Conservation (phyloP, 1,140 invertebrate genomes). For the Limonius californicus region DNA sequence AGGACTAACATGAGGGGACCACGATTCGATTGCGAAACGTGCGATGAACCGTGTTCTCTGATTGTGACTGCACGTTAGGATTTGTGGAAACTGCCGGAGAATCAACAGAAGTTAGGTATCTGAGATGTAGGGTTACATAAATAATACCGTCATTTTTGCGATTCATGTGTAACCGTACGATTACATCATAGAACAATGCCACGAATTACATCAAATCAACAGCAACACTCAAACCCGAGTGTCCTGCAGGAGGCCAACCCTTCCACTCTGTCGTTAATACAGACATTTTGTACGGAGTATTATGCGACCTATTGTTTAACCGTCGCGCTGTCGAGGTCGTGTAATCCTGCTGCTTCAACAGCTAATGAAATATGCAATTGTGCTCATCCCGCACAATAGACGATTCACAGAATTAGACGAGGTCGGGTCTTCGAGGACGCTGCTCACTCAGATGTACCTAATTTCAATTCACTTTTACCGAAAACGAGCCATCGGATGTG, state of each 20-base stretch:
- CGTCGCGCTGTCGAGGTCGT: constrained; percentile 23
- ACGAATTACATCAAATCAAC: constrained; percentile 37
- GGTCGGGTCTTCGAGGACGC: constrained; percentile 11
- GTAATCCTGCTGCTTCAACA: constrained; percentile 36
- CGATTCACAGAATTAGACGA: constrained; percentile 15
- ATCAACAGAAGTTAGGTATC: no score
- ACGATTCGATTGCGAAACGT: no score
- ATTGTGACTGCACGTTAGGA: no score
- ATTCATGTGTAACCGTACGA: no score
- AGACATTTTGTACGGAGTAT: constrained; percentile 33
- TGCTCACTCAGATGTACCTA: constrained; percentile 21
- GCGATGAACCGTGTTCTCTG: no score
- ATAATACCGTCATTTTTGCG: no score
- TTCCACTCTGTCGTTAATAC: constrained; percentile 24
- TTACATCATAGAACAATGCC: neutral
- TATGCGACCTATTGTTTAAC: constrained; percentile 32
- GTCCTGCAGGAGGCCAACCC: constrained; percentile 25
- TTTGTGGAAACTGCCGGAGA: no score
- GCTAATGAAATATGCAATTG: constrained; percentile 36
- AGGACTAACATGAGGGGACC: no score
- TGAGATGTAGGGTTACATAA: no score
- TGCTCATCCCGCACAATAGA: constrained; percentile 32
- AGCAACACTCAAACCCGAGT: constrained; percentile 24
- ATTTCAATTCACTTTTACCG: constrained; percentile 27
- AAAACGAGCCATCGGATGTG: constrained; percentile 20